A percentile compares a stretch with the other conserved stretches of the same genome.
These are phyloP conservation scores for Volucella inanis DNA, from an alignment of 2,888 invertebrate genomes.

Conservation along the genomic window DNA sequence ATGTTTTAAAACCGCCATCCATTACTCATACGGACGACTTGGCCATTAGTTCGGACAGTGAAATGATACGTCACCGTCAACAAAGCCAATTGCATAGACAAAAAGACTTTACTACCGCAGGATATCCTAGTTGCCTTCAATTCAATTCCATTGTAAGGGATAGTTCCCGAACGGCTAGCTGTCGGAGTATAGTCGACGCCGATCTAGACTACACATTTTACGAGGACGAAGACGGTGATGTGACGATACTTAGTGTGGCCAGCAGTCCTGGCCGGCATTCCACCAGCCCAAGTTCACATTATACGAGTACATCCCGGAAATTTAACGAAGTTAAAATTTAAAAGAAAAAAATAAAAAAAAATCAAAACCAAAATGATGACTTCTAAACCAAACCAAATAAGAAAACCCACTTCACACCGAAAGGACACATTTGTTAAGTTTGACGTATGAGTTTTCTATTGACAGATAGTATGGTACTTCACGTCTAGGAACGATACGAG, in stretches of 20 bases:
- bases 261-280: slow-evolving; percentile 79
- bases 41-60: slow-evolving; percentile 66
- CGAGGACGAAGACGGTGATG: slow-evolving; percentile 53
- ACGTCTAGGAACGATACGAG: slow-evolving; percentile 4
- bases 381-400: too few relatives aligned
- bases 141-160: slow-evolving; percentile 18
- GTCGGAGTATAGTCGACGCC: slow-evolving; percentile 43
- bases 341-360: slow-evolving; percentile 7
- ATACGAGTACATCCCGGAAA: slow-evolving; percentile 86
- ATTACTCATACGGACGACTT: slow-evolving; percentile 49
- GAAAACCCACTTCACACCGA: too few relatives aligned
- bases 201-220: slow-evolving; percentile 63
- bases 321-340: slow-evolving; percentile 85
- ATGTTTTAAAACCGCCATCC: slow-evolving; percentile 41
- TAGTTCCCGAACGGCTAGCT: slow-evolving; percentile 52
- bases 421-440: slow-evolving; percentile 62
- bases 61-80: slow-evolving; percentile 64
- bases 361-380: background rate
- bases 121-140: slow-evolving; percentile 60
- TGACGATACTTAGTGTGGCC: slow-evolving; percentile 53
- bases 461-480: slow-evolving; percentile 21
- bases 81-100: slow-evolving; percentile 44
- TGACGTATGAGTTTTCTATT: slow-evolving; percentile 8
- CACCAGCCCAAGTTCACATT: slow-evolving; percentile 83
- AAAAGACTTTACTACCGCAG: slow-evolving; percentile 38